phyloP scores from a whole-genome alignment of 1,140 invertebrate species.

The Caenorhabditis remanei region DNA sequence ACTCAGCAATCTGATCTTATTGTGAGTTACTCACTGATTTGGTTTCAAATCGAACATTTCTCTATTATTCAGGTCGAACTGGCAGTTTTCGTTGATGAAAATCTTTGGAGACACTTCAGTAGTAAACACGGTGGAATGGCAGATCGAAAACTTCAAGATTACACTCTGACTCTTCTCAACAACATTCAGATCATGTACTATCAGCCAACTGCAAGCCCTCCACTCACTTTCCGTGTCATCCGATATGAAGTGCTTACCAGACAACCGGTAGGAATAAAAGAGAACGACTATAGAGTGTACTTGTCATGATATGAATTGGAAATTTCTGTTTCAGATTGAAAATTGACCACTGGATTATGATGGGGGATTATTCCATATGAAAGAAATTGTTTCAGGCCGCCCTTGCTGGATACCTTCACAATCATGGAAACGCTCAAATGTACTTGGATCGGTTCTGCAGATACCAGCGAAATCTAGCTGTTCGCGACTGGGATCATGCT shows the following conservation, averaged over 20 bases:
- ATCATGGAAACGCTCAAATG: slow-evolving; percentile 75
- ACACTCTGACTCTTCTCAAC: slow-evolving; percentile 73
- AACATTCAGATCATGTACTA: slow-evolving; percentile 78
- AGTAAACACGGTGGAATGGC: slow-evolving; percentile 74
- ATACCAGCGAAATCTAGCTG: slow-evolving; percentile 74
- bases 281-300: not conserved
- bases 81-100: slow-evolving; percentile 77
- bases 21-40: slow-evolving; percentile 60
- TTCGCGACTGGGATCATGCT: slow-evolving; percentile 78
- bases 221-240: slow-evolving; percentile 74
- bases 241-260: slow-evolving; percentile 76
- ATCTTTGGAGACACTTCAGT: slow-evolving; percentile 75
- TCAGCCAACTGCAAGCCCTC: slow-evolving; percentile 74
- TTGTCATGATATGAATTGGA: not conserved
- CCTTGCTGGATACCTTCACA: slow-evolving; percentile 74
- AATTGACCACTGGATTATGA: not conserved
- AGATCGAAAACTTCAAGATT: slow-evolving; percentile 73
- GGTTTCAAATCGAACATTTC: not conserved
- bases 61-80: slow-evolving; percentile 72
- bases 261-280: slow-evolving; percentile 67
- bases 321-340: not conserved
- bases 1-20: slow-evolving; percentile 73
- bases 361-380: not conserved
- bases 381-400: slow-evolving; percentile 65
- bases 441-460: slow-evolving; percentile 76